Base-by-base conservation (phyloP, 2,113 vertebrate genomes). In the Seriola aureovittata region DNA sequence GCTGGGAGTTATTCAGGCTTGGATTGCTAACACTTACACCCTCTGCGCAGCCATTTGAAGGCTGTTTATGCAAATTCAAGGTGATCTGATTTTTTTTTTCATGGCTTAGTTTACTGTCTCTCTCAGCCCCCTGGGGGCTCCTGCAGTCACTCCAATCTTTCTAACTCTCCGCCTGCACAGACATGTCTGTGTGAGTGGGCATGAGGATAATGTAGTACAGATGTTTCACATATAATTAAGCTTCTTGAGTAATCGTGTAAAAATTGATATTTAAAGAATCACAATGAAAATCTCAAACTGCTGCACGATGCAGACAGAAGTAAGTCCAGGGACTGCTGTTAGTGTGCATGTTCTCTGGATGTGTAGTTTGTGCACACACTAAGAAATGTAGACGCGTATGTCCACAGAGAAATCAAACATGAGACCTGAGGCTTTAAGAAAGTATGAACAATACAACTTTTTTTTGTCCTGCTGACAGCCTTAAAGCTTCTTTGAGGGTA, bases 61-160 rank as follows among this genome's bases (percentile, higher is more conserved):
- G 71, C 89, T 93, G 84, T 93, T 93, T 94, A 95, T 96, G 94
- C 92, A 94, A 95, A 95, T 95, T 93, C 92, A 94, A 94, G 93
- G 93, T 94, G 92, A 95, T 95, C 90, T 92, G 93, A 89, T 93
- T 94, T 93, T 93, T 94, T 93, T 92, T 92, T 88, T 90, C 75
- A 70, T 87, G 93, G 88, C 89, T 92, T 92, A 90, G 83, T 93
- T 92, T 88, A 93, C 85, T 36, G 76, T 91, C 88, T 91, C 64
- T 80, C 68, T 84, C 84, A 16, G 63, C 78, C 89, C 94, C 85
- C 88, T 44, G 67, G 92, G 90, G 94, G 92, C 72, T 90, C 79
- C 75, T 50, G 64, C 66, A 92, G 79, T 93, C 92, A 90, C 82
- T 91, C 79, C 77, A 65, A 69, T 82, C 74, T 52, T 68, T 88